Conservation (phyloP, 2,797 vertebrate species). For the Pachyuromys duprasi region DNA sequence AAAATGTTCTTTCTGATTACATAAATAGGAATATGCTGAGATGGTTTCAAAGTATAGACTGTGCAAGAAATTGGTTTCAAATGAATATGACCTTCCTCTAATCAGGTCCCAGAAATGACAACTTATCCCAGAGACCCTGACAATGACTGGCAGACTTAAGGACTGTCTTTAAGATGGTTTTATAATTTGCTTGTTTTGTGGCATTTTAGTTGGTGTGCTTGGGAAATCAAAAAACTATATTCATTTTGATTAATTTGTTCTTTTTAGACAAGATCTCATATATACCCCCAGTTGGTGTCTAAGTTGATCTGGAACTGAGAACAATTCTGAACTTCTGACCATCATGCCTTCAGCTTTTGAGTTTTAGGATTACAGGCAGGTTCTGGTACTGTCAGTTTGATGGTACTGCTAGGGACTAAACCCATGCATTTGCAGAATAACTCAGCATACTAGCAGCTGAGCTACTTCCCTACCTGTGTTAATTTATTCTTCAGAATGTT, state of each 20-base stretch:
- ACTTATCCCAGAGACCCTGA: background rate
- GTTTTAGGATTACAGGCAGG: background rate
- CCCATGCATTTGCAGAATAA: background rate
- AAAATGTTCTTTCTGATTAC: conserved; percentile 50
- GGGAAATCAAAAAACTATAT: background rate
- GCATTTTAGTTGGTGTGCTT: background rate
- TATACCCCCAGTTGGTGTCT: no score
- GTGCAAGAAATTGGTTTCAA: background rate
- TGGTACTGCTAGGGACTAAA: background rate
- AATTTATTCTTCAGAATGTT: background rate
- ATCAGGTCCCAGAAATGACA: background rate
- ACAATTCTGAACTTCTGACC: background rate
- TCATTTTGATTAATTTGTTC: conserved; percentile 7
- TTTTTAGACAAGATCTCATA: background rate
- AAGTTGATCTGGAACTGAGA: background rate
- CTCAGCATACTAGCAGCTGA: background rate
- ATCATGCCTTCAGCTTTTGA: background rate
- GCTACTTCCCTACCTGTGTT: background rate
- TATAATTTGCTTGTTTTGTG: background rate
- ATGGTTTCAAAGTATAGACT: conserved; percentile 27
- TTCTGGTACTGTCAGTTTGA: background rate
- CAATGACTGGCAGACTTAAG: background rate
- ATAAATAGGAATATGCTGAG: background rate
- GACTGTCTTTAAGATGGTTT: background rate
- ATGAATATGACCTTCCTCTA: background rate